Conservation (phyloP, 2,888 invertebrate species). For the Cepaea hortensis region DNA sequence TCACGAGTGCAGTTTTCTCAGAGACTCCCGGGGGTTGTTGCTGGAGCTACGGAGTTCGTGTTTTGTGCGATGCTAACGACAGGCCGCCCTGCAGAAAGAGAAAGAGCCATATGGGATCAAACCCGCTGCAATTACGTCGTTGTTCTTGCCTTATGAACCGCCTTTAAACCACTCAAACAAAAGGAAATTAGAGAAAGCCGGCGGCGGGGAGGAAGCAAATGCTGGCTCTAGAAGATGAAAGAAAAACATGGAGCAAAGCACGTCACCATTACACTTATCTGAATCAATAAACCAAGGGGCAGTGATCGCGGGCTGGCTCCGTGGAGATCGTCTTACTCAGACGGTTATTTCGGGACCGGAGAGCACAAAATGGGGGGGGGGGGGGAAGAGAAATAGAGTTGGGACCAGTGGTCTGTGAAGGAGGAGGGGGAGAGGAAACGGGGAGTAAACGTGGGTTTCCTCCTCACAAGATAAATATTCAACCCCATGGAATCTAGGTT, state of each 20-base stretch:
- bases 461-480: background rate
- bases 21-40: too few species aligned
- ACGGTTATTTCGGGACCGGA: background rate
- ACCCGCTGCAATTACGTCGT: too few species aligned
- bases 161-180: too few species aligned
- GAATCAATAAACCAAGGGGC: slow-evolving; percentile 9
- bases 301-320: background rate
- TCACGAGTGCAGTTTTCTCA: too few species aligned
- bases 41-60: too few species aligned
- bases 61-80: too few species aligned
- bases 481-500: background rate
- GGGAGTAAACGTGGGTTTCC: background rate
- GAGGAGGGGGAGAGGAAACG: background rate
- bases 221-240: background rate
- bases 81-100: too few species aligned
- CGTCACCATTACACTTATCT: background rate
- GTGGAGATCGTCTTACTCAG: background rate
- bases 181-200: too few species aligned
- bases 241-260: background rate
- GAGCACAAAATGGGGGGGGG: background rate
- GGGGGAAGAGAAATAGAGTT: background rate
- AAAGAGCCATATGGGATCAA: too few species aligned
- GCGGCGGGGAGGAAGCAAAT: background rate
- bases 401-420: background rate
- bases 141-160: too few species aligned